Percentiles rank a stretch among this genome's conserved stretches.
phyloP scores from a whole-genome alignment of 2,888 invertebrate genomes.

The Lithophane socia region DNA sequence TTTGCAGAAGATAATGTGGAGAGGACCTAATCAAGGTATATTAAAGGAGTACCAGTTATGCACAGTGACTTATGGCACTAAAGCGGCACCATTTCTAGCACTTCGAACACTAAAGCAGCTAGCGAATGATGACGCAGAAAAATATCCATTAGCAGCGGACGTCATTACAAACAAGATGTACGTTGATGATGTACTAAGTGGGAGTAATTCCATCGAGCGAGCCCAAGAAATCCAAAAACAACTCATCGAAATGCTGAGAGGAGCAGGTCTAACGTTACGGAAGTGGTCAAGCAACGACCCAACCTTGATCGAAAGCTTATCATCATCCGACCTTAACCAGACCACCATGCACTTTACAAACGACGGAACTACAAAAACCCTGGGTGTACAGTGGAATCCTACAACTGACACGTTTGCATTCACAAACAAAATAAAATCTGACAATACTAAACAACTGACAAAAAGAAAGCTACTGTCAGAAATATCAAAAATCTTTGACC shows the following conservation, averaged over 20 bases:
- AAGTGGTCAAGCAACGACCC: not conserved
- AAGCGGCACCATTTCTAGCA: conserved; percentile 3
- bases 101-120: not conserved
- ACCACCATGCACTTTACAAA: too few species aligned
- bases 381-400: too few species aligned
- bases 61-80: not conserved
- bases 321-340: too few species aligned
- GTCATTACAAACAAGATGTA: not conserved
- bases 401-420: too few species aligned
- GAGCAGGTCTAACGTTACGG: not conserved
- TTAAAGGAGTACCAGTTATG: too few species aligned
- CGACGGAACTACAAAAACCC: too few species aligned
- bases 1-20: not conserved
- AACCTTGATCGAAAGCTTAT: too few species aligned
- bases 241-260: conserved; percentile 1
- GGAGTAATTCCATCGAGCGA: not conserved
- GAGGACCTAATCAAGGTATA: too few species aligned
- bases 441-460: too few species aligned
- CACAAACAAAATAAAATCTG: too few species aligned
- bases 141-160: not conserved
- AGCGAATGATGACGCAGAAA: not conserved
- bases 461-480: too few species aligned
- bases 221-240: not conserved
- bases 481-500: too few species aligned
- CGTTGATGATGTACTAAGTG: not conserved